These are phyloP conservation scores for Parambassis ranga DNA, from an alignment of 2,797 vertebrate genomes.

Conservation along the genomic window DNA sequence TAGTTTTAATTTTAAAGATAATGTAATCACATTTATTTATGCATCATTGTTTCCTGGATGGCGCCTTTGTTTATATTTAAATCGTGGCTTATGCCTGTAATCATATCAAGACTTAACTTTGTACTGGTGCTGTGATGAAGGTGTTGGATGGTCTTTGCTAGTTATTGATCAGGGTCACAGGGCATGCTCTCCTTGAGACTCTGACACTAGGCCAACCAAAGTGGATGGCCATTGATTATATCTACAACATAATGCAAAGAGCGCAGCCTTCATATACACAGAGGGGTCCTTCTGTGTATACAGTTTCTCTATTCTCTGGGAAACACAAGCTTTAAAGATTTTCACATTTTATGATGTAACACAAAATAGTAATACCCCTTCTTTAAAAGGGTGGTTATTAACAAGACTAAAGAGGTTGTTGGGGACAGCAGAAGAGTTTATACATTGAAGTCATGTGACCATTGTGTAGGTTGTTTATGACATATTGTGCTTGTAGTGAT, in stretches of 20 bases:
- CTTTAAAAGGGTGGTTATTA: too few relatives aligned
- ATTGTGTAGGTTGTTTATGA: too few relatives aligned
- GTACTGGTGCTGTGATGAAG: slow-evolving; percentile 19
- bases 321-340: too few relatives aligned
- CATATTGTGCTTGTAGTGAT: too few relatives aligned
- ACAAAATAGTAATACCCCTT: too few relatives aligned
- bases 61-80: background rate
- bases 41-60: background rate
- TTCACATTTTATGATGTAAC: too few relatives aligned
- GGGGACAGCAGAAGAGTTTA: too few relatives aligned
- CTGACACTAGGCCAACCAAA: slow-evolving; percentile 36
- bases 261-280: background rate
- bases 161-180: slow-evolving; percentile 50
- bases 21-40: too few relatives aligned
- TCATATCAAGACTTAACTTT: background rate
- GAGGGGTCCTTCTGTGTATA: background rate
- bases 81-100: background rate
- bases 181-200: slow-evolving; percentile 13
- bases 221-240: slow-evolving; percentile 36
- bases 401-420: too few relatives aligned
- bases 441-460: too few relatives aligned
- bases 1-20: too few relatives aligned
- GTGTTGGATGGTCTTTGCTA: slow-evolving; percentile 6
- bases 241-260: background rate
- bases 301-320: too few relatives aligned